Conservation (phyloP, 2,888 invertebrate species). For the Amblyjoppa fuscipennis region DNA sequence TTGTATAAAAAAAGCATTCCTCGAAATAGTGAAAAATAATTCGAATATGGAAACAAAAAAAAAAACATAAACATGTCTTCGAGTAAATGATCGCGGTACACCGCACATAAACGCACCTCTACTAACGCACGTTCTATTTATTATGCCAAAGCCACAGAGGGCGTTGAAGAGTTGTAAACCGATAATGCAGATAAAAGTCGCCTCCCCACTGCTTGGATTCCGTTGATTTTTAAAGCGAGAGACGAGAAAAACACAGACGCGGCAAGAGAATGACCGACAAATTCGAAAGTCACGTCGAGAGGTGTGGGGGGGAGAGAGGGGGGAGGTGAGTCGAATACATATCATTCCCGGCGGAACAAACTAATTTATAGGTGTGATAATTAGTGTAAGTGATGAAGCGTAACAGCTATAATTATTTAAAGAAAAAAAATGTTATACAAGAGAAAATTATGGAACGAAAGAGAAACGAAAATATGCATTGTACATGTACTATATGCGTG, state of each 20-base stretch:
- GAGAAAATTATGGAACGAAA: constrained; percentile 68
- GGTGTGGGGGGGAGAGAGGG: constrained; percentile 64
- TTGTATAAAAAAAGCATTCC: constrained; percentile 3
- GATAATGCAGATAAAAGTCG: constrained; percentile 37
- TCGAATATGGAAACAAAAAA: constrained; percentile 16
- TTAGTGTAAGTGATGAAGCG: constrained; percentile 60
- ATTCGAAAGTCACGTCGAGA: constrained; percentile 57
- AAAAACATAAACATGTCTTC: not conserved
- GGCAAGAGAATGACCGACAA: constrained; percentile 24
- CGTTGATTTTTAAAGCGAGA: constrained; percentile 19
- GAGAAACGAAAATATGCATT: constrained; percentile 64
- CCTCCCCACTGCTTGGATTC: constrained; percentile 7
- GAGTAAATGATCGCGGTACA: constrained; percentile 1
- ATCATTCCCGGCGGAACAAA: constrained; percentile 83
- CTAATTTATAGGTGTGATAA: constrained; percentile 81
- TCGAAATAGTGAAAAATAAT: constrained; percentile 12
- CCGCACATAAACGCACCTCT: constrained; percentile 59
- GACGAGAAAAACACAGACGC: constrained; percentile 13
- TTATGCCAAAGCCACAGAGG: constrained; percentile 41
- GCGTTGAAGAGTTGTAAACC: constrained; percentile 6
- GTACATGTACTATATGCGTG: constrained; percentile 72
- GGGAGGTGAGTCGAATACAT: constrained; percentile 80
- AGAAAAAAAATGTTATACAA: constrained; percentile 47
- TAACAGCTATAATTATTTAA: constrained; percentile 57
- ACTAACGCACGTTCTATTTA: constrained; percentile 68